Evolutionary conservation across 2,113 vertebrate species (phyloP).

Genomic region (Semicossyphus pulcher): DNA sequence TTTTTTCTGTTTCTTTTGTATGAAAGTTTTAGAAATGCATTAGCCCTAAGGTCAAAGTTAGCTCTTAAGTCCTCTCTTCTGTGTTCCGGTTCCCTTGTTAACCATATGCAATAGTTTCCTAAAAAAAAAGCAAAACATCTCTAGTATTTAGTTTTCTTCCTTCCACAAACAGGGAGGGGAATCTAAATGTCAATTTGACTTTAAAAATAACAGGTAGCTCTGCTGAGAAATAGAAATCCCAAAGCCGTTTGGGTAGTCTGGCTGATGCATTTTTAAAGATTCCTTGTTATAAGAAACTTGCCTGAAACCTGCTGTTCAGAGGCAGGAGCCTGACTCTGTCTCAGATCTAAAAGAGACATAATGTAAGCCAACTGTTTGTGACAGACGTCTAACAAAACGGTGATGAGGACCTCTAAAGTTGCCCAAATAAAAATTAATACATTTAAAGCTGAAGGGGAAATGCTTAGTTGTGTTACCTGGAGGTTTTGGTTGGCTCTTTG

Average conservation of each 20-base stretch:
- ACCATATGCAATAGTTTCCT: background rate
- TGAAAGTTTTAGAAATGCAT: too few species aligned
- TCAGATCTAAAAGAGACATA: slow-evolving; percentile 46
- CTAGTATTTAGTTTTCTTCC: background rate
- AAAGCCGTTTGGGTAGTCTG: background rate
- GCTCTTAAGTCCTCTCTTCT: too few species aligned
- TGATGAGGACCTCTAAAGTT: background rate
- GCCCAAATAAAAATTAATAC: too few species aligned
- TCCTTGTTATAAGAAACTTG: too few species aligned
- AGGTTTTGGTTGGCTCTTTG: slow-evolving; percentile 56
- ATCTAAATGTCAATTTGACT: background rate
- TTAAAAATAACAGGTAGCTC: background rate
- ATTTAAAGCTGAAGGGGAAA: background rate
- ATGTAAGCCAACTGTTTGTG: background rate
- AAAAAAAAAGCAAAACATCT: background rate
- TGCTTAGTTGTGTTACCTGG: slow-evolving; percentile 46
- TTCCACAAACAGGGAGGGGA: too few species aligned
- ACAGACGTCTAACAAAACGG: background rate
- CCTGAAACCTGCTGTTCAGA: slow-evolving; percentile 74
- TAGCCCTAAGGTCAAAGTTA: too few species aligned
- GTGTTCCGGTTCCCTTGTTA: too few species aligned
- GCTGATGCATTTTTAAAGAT: background rate
- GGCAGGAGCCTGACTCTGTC: slow-evolving; percentile 45
- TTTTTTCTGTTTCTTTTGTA: too few species aligned
- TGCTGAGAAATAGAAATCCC: background rate